Evolutionary conservation across 2,113 vertebrate genomes (phyloP).

Genomic region (Crypturellus undulatus): DNA sequence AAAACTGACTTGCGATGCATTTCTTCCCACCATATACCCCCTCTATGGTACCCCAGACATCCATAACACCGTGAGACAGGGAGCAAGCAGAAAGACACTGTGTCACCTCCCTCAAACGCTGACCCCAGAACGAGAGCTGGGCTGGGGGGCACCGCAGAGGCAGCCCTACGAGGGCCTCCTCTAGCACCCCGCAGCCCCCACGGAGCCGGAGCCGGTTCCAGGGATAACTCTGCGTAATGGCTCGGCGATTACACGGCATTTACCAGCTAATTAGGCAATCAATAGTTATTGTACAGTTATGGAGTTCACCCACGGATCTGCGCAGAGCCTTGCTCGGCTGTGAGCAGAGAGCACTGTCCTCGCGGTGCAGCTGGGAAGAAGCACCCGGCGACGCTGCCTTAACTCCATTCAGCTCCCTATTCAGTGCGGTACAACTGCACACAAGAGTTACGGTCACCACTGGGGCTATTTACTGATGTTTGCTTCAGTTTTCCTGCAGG

Average conservation of each 20-base stretch:
- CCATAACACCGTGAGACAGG: neutral
- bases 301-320: neutral
- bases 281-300: constrained; percentile 53
- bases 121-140: too few relatives aligned
- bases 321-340: neutral
- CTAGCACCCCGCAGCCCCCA: accelerated
- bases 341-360: neutral
- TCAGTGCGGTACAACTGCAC: neutral
- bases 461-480: neutral
- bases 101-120: accelerated
- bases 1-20: neutral
- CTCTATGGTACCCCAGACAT: neutral
- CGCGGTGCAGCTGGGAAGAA: neutral
- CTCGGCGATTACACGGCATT: constrained; percentile 42
- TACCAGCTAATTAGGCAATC: constrained; percentile 69
- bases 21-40: neutral
- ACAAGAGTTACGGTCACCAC: neutral
- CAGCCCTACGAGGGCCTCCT: neutral
- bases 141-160: too few relatives aligned
- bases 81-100: accelerated
- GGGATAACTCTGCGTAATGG: neutral
- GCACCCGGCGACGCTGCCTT: neutral
- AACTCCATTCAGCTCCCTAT: neutral
- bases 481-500: neutral
- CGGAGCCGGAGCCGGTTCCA: neutral